Percentiles rank a stretch among this genome's conserved stretches.
Evolutionary conservation across 1,140 invertebrate genomes (phyloP).

Genomic region (Trissolcus basalis): DNA sequence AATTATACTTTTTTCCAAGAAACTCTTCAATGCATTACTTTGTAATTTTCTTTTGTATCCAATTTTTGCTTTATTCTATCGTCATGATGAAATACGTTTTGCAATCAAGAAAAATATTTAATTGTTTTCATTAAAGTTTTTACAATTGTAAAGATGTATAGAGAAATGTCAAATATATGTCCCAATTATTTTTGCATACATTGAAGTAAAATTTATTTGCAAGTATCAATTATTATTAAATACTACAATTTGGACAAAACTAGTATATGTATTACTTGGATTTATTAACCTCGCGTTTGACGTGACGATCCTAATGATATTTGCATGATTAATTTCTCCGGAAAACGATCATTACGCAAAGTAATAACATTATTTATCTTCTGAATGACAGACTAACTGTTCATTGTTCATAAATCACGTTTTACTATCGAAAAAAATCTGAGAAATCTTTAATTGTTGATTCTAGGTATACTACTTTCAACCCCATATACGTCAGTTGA

Average conservation of each 20-base stretch:
- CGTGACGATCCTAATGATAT: slow-evolving; percentile 53
- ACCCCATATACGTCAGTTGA: too few species aligned
- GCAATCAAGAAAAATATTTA: too few species aligned
- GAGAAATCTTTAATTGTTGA: slow-evolving; percentile 17
- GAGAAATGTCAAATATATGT: too few species aligned
- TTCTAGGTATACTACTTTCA: too few species aligned
- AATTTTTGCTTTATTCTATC: too few species aligned
- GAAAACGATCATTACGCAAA: slow-evolving; percentile 51
- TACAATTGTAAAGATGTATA: too few species aligned
- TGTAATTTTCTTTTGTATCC: too few species aligned
- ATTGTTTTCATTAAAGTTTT: too few species aligned
- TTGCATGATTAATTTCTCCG: slow-evolving; percentile 57
- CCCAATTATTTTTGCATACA: too few species aligned
- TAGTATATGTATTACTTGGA: slow-evolving; percentile 20
- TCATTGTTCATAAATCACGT: slow-evolving; percentile 56
- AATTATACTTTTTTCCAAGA: too few species aligned
- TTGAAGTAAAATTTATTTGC: background rate
- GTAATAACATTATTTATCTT: slow-evolving; percentile 56
- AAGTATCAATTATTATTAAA: slow-evolving; percentile 29
- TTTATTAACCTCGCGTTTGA: slow-evolving; percentile 45
- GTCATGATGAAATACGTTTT: too few species aligned
- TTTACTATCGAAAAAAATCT: slow-evolving; percentile 7
- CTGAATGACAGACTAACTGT: slow-evolving; percentile 55
- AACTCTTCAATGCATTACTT: too few species aligned
- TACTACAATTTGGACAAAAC: slow-evolving; percentile 6